Evolutionary conservation across 1,140 invertebrate species (phyloP).

Genomic region (Trachymyrmex cornetzi): DNA sequence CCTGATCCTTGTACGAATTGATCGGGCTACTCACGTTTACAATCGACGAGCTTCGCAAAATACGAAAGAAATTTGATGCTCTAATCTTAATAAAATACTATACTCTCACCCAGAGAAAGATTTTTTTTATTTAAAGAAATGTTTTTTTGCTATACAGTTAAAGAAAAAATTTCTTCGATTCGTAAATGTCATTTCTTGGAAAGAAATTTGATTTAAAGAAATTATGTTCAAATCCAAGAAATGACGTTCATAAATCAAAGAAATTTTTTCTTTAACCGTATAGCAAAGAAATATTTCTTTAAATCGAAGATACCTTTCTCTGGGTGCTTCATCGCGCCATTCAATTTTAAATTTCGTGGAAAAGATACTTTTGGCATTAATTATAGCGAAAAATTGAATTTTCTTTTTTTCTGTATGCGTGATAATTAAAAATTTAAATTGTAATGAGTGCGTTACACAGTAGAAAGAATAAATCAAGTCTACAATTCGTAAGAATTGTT

Average conservation of each 20-base stretch:
- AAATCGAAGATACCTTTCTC: no score
- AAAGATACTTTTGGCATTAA: background rate
- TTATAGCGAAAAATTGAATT: background rate
- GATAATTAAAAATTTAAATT: background rate
- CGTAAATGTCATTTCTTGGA: no score
- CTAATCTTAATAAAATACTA: conserved; percentile 1
- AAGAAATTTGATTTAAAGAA: no score
- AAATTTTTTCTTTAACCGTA: no score
- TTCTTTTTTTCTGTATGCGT: no score
- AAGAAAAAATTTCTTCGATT: no score
- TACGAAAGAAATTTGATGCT: background rate
- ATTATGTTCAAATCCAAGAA: no score
- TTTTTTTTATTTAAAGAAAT: no score
- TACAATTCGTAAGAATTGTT: background rate
- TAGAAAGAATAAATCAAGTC: background rate
- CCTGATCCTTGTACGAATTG: background rate
- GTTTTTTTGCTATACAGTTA: no score
- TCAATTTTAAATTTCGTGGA: background rate
- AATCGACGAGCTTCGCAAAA: background rate
- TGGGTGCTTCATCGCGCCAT: background rate
- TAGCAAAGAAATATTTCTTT: no score
- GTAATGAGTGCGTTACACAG: background rate
- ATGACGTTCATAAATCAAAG: no score
- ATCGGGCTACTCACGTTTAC: background rate
- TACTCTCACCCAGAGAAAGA: background rate